Conservation (phyloP, 2,113 vertebrate species). For the Lepus timidus region DNA sequence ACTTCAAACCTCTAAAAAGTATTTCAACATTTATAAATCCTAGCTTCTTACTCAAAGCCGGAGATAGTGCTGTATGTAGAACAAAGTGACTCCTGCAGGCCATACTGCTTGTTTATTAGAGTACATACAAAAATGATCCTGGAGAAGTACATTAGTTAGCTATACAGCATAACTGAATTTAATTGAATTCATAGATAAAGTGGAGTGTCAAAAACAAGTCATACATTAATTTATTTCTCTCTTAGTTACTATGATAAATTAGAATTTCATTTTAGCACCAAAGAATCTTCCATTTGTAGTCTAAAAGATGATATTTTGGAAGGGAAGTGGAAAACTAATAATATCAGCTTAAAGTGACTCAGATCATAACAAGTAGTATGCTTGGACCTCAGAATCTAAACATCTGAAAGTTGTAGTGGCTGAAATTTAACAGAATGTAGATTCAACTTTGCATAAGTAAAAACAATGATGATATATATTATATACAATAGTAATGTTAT, state of each 20-base stretch:
- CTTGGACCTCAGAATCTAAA: conserved; percentile 32
- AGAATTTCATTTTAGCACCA: conserved; percentile 67
- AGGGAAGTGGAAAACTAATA: conserved; percentile 65
- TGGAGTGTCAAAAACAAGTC: conserved; percentile 69
- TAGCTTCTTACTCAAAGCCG: conserved; percentile 66
- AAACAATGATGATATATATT: neutral
- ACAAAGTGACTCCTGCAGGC: conserved; percentile 56
- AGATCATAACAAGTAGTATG: conserved; percentile 50
- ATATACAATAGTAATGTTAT: neutral
- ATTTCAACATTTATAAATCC: conserved; percentile 64
- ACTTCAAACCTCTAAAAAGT: conserved; percentile 72
- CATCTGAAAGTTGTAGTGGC: conserved; percentile 33
- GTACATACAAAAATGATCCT: conserved; percentile 64
- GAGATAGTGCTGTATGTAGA: neutral
- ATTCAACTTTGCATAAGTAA: conserved; percentile 65
- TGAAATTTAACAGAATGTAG: conserved; percentile 47
- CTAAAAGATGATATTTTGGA: conserved; percentile 49
- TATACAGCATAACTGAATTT: conserved; percentile 70
- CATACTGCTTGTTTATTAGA: conserved; percentile 72
- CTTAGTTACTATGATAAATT: conserved; percentile 66
- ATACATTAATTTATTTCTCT: conserved; percentile 69
- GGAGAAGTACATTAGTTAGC: conserved; percentile 73
- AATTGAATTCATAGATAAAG: conserved; percentile 79
- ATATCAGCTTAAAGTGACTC: conserved; percentile 71
- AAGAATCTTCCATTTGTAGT: conserved; percentile 57